phyloP scores from a whole-genome alignment of 92 coral and sea anemone genomes.

The Epizoanthus stellaris region DNA sequence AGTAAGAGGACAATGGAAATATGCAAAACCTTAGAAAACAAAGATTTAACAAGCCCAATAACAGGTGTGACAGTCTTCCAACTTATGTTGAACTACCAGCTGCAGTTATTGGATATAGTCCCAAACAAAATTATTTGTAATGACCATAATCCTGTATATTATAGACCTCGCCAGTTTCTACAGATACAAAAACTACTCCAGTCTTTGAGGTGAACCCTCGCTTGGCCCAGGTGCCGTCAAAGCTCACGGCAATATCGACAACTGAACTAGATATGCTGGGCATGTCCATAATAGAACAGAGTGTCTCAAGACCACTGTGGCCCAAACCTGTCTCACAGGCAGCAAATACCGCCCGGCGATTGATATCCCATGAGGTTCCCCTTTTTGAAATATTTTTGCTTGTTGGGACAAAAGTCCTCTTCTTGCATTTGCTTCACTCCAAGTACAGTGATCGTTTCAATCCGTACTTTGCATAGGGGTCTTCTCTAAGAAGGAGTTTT shows the following conservation, averaged over 20 bases:
- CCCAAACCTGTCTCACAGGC: constrained; percentile 31
- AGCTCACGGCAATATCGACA: no score
- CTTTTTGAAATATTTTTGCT: constrained; percentile 39
- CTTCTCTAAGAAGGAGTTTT: constrained; percentile 19
- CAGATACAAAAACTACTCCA: no score
- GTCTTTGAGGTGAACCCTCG: no score
- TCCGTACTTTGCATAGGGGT: constrained; percentile 15
- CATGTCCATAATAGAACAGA: constrained; percentile 43
- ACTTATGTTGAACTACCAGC: no score
- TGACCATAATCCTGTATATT: background rate
- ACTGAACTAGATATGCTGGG: constrained; percentile 40
- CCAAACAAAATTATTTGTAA: no score
- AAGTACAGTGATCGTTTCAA: background rate
- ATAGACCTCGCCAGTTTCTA: no score
- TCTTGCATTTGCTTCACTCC: constrained; percentile 7
- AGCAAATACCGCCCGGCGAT: constrained; percentile 20
- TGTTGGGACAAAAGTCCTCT: constrained; percentile 28
- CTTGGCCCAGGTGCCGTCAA: no score
- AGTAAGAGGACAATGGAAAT: no score
- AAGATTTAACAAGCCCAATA: no score
- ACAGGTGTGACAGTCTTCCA: no score
- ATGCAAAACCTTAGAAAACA: no score
- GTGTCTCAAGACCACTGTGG: constrained; percentile 14
- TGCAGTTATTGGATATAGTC: no score
- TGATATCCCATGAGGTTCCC: constrained; percentile 47